Conservation (phyloP, 2,113 vertebrate species). For the Menidia beryllina region DNA sequence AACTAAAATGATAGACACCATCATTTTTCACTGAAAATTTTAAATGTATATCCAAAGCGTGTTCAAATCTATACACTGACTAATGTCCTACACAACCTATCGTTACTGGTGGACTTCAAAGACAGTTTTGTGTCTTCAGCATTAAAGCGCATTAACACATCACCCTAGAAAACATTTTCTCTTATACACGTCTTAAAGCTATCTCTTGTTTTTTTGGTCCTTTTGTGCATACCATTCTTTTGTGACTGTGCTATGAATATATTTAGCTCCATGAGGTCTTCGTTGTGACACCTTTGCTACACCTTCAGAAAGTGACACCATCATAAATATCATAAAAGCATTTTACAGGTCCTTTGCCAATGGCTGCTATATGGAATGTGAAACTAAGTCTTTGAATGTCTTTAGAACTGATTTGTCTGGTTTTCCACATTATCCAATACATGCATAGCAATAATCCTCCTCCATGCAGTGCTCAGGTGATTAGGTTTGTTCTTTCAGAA, state of each 20-base stretch:
- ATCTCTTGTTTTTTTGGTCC: background rate
- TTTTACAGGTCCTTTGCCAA: background rate
- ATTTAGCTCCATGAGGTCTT: background rate
- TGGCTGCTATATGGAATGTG: background rate
- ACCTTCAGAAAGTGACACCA: background rate
- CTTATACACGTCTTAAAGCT: background rate
- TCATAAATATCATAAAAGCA: background rate
- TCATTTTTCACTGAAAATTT: background rate
- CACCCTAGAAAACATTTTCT: background rate
- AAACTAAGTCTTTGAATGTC: background rate
- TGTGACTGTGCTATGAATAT: background rate
- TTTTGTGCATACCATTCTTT: background rate
- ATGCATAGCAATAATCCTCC: background rate
- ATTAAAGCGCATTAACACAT: background rate
- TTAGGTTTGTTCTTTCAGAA: conserved; percentile 5
- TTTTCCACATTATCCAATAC: background rate
- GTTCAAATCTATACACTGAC: background rate
- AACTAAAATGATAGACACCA: background rate
- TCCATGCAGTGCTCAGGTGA: conserved; percentile 1
- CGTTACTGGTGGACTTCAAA: background rate
- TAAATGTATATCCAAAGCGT: background rate
- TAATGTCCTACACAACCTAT: no score
- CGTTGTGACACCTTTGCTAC: background rate
- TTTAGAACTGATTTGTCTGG: no score
- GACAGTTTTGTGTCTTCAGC: background rate